A percentile compares a stretch with the other conserved stretches of the same genome.
Evolutionary conservation across 2,113 vertebrate species (phyloP).

Genomic region (Anolis sagrei): DNA sequence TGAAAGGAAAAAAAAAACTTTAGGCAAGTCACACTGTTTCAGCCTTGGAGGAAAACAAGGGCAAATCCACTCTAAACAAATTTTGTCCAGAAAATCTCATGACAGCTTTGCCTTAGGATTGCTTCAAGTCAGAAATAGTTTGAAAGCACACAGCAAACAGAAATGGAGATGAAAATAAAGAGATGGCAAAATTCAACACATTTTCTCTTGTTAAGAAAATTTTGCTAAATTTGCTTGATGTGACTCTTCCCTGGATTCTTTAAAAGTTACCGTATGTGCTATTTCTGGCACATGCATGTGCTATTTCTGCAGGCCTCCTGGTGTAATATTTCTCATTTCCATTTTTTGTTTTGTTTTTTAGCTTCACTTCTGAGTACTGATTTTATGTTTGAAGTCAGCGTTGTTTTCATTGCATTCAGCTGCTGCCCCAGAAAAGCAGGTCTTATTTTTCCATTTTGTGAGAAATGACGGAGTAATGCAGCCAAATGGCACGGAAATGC

Average conservation of each 20-base stretch:
- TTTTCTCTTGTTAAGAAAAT: conserved; percentile 60
- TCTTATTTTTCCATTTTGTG: conserved; percentile 65
- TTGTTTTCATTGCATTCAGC: conserved; percentile 45
- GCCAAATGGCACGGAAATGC: conserved; percentile 61
- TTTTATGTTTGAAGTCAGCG: conserved; percentile 42
- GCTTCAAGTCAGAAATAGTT: too few species aligned
- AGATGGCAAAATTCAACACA: conserved; percentile 20
- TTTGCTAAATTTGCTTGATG: conserved; percentile 48
- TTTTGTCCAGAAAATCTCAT: too few species aligned
- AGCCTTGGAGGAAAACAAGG: too few species aligned
- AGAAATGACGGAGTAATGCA: conserved; percentile 64
- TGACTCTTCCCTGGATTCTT: conserved; percentile 56
- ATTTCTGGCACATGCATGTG: conserved; percentile 22
- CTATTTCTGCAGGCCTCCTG: conserved; percentile 9
- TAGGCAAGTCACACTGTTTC: too few species aligned
- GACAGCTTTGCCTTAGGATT: too few species aligned
- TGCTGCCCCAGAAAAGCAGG: conserved; percentile 49
- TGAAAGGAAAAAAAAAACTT: too few species aligned
- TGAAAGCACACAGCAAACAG: neutral
- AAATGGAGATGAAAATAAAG: too few species aligned
- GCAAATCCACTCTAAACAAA: too few species aligned
- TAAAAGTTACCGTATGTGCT: conserved; percentile 26
- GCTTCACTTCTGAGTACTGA: conserved; percentile 51
- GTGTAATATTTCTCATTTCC: conserved; percentile 50
- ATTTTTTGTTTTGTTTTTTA: conserved; percentile 48